These are phyloP conservation scores for Ictidomys tridecemlineatus DNA, from an alignment of 2,113 vertebrate genomes.

Conservation along the genomic window DNA sequence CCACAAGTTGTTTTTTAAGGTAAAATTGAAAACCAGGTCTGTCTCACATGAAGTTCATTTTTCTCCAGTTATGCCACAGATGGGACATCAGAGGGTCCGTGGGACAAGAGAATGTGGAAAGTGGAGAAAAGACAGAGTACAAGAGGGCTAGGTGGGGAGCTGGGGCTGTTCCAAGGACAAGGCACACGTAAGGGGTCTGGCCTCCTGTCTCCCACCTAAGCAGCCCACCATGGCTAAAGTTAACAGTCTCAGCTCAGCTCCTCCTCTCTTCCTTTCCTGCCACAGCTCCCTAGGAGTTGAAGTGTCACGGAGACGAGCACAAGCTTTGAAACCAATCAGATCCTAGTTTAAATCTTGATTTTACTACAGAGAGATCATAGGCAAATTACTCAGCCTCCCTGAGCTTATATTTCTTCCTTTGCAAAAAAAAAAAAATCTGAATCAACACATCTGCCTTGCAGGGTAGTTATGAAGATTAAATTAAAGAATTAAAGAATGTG, in stretches of 20 bases:
- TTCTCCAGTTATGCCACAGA: neutral
- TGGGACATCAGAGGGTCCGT: neutral
- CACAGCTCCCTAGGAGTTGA: neutral
- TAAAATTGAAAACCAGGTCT: neutral
- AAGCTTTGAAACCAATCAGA: neutral
- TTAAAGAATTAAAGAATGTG: neutral
- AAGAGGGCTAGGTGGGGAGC: neutral
- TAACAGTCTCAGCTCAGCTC: neutral
- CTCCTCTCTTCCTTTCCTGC: neutral
- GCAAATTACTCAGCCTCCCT: neutral
- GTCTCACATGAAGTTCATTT: neutral
- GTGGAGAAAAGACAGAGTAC: neutral
- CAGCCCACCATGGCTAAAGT: neutral
- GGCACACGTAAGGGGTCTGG: too few relatives aligned
- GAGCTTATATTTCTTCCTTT: conserved; percentile 45
- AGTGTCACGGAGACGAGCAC: neutral
- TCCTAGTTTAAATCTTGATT: conserved; percentile 60
- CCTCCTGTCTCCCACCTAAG: neutral
- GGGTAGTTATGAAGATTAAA: neutral
- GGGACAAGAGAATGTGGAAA: neutral
- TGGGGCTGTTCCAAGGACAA: neutral
- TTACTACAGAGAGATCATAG: neutral
- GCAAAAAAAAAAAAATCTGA: conserved; percentile 33
- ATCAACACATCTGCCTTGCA: neutral
- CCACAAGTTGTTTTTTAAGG: neutral